Evolutionary conservation across 1,140 invertebrate species (phyloP).

Genomic region (Lepidurus packardi): DNA sequence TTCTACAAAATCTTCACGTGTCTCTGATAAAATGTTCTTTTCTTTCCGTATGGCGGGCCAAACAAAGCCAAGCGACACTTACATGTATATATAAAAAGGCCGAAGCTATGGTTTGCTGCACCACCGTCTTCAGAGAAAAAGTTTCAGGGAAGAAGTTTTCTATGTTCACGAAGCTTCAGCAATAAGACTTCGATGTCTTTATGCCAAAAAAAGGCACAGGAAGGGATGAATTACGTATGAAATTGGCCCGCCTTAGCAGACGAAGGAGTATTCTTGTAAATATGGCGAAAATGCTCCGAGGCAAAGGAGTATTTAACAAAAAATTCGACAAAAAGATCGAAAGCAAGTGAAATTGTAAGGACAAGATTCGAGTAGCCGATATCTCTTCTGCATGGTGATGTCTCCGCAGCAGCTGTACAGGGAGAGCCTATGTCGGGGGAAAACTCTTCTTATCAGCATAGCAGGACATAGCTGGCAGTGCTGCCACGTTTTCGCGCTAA

Average conservation of each 20-base stretch:
- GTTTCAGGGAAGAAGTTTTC: background rate
- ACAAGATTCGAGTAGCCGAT: background rate
- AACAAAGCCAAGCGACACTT: background rate
- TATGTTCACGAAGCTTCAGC: background rate
- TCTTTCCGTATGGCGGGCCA: background rate
- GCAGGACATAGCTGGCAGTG: background rate
- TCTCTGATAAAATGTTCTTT: background rate
- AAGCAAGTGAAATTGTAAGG: background rate
- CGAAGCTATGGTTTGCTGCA: no score
- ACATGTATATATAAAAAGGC: no score
- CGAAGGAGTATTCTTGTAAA: background rate
- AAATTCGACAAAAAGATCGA: background rate
- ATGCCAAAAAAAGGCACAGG: background rate
- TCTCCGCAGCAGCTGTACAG: background rate
- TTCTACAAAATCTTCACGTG: constrained; percentile 3
- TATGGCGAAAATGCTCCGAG: background rate
- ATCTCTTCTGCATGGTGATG: background rate
- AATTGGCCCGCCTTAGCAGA: background rate
- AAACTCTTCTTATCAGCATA: background rate
- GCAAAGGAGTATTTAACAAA: no score
- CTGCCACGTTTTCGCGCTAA: constrained; percentile 15
- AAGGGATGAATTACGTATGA: background rate
- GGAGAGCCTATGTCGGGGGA: background rate
- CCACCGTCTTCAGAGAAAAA: background rate
- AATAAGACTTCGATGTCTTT: background rate